Conservation (phyloP, 2,888 invertebrate species). For the Candidula unifasciata region DNA sequence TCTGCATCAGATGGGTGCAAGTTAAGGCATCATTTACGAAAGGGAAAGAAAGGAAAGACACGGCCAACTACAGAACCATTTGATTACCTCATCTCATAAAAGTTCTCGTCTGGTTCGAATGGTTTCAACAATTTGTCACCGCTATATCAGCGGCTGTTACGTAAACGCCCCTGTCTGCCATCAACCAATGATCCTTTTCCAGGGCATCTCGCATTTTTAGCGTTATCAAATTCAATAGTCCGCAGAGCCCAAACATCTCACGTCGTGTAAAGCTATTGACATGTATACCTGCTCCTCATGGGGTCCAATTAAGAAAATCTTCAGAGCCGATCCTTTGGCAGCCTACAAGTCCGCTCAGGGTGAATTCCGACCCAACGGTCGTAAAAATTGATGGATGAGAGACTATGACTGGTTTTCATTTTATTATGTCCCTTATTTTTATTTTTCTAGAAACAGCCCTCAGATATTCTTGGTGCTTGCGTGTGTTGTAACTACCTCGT, state of each 20-base stretch:
- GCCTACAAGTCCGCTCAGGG: conserved; percentile 19
- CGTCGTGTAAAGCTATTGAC: neutral
- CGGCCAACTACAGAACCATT: no score
- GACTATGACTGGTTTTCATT: neutral
- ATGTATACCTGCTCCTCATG: conserved; percentile 10
- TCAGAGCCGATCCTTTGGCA: neutral
- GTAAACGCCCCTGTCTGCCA: no score
- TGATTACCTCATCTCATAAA: no score
- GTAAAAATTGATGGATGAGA: conserved; percentile 19
- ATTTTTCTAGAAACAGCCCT: no score
- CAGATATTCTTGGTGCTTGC: neutral
- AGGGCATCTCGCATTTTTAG: no score
- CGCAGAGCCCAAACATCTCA: neutral
- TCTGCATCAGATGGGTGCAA: no score
- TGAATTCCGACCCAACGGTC: neutral
- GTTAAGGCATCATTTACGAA: no score
- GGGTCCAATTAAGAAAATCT: conserved; percentile 33
- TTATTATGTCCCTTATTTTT: neutral
- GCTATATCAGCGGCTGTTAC: no score
- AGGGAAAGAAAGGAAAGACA: no score
- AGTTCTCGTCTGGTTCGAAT: no score
- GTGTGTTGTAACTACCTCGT: neutral
- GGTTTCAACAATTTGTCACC: no score
- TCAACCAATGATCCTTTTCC: no score
- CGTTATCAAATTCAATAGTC: neutral